Percentiles rank a stretch among this genome's conserved stretches.
These are phyloP conservation scores for Tenualosa thibaudeaui DNA, from an alignment of 2,797 vertebrate genomes.

Conservation along the genomic window DNA sequence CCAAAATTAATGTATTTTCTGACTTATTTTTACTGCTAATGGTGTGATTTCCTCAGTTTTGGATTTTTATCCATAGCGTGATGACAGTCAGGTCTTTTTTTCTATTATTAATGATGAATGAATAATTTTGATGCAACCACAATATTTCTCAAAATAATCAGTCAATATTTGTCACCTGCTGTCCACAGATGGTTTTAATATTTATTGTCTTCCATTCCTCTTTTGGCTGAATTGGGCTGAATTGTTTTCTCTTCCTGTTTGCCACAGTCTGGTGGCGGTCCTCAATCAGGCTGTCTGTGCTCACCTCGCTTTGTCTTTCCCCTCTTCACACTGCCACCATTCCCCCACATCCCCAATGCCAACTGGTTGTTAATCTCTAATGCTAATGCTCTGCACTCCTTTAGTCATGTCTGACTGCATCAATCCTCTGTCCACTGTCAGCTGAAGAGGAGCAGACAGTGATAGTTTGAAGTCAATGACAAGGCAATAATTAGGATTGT, in stretches of 20 bases:
- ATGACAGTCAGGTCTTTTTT: no score
- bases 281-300: not conserved
- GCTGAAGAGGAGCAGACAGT: not conserved
- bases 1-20: no score
- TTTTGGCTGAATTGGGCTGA: not conserved
- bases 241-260: slow-evolving; percentile 49
- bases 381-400: no score
- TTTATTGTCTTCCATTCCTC: not conserved
- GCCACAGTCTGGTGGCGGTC: slow-evolving; percentile 57
- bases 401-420: not conserved
- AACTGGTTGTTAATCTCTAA: no score
- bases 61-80: no score
- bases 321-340: not conserved
- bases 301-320: not conserved
- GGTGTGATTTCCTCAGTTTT: no score
- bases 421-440: not conserved
- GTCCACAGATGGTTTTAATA: not conserved
- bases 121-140: not conserved
- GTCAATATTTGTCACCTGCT: not conserved
- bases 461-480: not conserved
- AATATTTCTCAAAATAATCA: not conserved
- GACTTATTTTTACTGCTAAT: no score
- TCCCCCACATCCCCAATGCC: no score
- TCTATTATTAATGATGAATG: no score
- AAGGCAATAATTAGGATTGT: not conserved